Percentiles rank a stretch among this genome's conserved stretches.
phyloP scores from a whole-genome alignment of 2,888 invertebrate species.

The Tridacna crocea region DNA sequence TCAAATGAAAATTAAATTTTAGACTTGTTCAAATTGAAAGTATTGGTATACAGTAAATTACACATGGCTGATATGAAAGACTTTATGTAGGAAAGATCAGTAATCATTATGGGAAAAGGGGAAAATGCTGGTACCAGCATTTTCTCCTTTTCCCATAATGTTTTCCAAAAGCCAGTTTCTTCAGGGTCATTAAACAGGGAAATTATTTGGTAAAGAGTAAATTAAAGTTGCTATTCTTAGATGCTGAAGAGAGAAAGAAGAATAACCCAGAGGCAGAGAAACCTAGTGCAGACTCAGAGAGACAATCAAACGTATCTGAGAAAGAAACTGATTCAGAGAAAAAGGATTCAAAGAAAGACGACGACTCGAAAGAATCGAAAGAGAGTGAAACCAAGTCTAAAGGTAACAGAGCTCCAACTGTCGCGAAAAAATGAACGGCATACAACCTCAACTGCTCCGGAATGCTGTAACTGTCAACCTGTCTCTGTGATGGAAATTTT shows the following conservation, averaged over 20 bases:
- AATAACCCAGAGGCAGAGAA: constrained; percentile 42
- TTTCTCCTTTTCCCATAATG: too few species aligned
- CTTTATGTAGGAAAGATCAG: too few species aligned
- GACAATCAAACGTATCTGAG: constrained; percentile 28
- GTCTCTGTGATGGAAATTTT: constrained; percentile 24
- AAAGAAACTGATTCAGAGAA: constrained; percentile 12
- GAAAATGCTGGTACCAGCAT: too few species aligned
- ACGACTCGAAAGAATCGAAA: constrained; percentile 17
- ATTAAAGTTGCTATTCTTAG: constrained; percentile 17
- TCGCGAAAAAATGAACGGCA: constrained; percentile 22
- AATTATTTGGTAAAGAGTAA: too few species aligned
- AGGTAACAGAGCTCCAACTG: constrained; percentile 45
- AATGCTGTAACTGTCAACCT: constrained; percentile 10
- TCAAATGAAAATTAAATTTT: too few species aligned
- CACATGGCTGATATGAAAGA: too few species aligned
- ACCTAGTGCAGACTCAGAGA: constrained; percentile 39
- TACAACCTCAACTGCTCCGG: constrained; percentile 17
- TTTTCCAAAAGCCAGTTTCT: too few species aligned
- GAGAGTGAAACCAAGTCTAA: constrained; percentile 40
- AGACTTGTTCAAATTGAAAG: too few species aligned
- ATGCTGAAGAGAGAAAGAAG: constrained; percentile 58
- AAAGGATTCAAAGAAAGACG: constrained; percentile 9
- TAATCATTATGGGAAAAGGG: too few species aligned
- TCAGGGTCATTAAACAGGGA: too few species aligned
- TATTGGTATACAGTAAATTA: too few species aligned